Percentiles rank a stretch among this genome's conserved stretches.
phyloP scores from a whole-genome alignment of 2,797 vertebrate genomes.

The Staurois parvus region DNA sequence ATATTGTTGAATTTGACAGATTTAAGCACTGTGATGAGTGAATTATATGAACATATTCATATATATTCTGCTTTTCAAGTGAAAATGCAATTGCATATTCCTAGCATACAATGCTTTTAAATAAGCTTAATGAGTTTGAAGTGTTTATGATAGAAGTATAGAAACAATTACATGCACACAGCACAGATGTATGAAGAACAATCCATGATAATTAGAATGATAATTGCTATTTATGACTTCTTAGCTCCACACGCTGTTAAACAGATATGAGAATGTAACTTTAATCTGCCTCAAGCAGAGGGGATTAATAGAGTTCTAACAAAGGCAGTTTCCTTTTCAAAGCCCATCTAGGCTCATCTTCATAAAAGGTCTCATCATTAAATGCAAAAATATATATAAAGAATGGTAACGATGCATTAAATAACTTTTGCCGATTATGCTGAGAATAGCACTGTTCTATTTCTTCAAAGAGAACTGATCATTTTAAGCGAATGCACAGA shows the following conservation, averaged over 20 bases:
- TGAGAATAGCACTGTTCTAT: not conserved
- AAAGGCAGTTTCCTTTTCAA: slow-evolving; percentile 12
- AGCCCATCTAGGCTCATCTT: not conserved
- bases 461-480: too few species aligned
- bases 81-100: not conserved
- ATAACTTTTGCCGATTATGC: not conserved
- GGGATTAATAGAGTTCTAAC: slow-evolving; percentile 17
- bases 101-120: slow-evolving; percentile 13
- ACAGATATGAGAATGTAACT: slow-evolving; percentile 31
- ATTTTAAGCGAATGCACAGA: too few species aligned
- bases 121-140: slow-evolving; percentile 43
- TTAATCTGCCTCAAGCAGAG: slow-evolving; percentile 24
- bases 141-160: slow-evolving; percentile 24
- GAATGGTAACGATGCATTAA: not conserved
- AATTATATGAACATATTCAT: not conserved
- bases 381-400: not conserved
- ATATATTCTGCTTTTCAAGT: not conserved
- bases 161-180: slow-evolving; percentile 35
- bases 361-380: not conserved
- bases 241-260: slow-evolving; percentile 23
- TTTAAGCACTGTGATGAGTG: too few species aligned
- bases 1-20: too few species aligned
- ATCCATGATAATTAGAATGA: slow-evolving; percentile 40
- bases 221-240: slow-evolving; percentile 39
- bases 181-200: slow-evolving; percentile 4